Base-by-base conservation (phyloP, 2,888 invertebrate genomes). In the Linnaemya tessellans region DNA sequence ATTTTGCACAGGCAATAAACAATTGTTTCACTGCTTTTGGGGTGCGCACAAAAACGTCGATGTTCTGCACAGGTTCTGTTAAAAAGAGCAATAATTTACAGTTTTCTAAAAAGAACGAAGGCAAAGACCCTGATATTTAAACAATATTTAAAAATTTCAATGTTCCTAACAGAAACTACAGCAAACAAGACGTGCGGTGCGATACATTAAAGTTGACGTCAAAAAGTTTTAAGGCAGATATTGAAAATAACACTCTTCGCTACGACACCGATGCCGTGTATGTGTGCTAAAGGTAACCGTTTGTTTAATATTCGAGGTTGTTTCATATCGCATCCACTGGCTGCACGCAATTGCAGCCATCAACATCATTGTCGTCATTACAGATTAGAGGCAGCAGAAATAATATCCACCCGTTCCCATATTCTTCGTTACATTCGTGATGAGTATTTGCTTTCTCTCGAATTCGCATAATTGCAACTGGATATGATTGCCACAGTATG, bases 231-330 rank as follows among this genome's bases (percentile, higher is more conserved):
- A 9, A 38, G 5, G 8, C 38, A 38, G 11, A 51, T 25, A 20
- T 41, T 25, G 9, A 10, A 35, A 67, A 25, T 43, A 67, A 67
- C 67, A 58, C 46, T 54, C 20, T 38, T 22, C 2, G 13, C 11
- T 11, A 1, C 8, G 49, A 10, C 1, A 25, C 49, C 10, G 8
- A n/a, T 4, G n/a, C 9, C 35, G 1, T 43, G 8, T 18, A 41
- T 22, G 18, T 49, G 49, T 13, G 20, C 0, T 3, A 41, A 3
- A 41, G 11, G 13, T 13, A 41, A 8, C 54, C 18, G 43, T 20
- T 1, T 49, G 18, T 73, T 83, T 83, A 78, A 79, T 78, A 79
- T 83, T 68, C 62, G 67, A 9, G 83, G 71, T 68, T 73, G 78
- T 30, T 58, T 73, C 58, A 58, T 49, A 51, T 78, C 5, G 67